Conservation (phyloP, 2,888 invertebrate species). For the Caenorhabditis macrosperma region DNA sequence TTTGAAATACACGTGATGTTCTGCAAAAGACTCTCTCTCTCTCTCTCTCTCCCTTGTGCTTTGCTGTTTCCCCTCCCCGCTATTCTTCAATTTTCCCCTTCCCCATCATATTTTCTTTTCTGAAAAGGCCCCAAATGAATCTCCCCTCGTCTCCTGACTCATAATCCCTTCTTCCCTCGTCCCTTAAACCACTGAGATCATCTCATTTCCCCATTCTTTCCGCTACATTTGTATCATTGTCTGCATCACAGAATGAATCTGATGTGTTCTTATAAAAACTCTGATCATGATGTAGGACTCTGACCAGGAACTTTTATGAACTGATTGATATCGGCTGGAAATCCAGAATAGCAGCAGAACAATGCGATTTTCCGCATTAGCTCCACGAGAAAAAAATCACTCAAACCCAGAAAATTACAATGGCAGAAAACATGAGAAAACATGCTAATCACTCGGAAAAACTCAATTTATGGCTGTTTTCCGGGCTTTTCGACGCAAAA, state of each 20-base stretch:
- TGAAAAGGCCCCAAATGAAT: slow-evolving; percentile 1
- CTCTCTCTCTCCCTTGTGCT: neutral
- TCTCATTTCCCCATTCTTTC: slow-evolving; percentile 16
- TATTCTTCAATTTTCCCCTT: neutral
- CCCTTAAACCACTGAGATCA: slow-evolving; percentile 21
- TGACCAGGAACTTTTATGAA: neutral
- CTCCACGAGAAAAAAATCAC: neutral
- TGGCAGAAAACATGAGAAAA: no score
- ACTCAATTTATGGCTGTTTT: no score
- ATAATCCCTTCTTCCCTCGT: neutral
- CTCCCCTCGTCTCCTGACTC: slow-evolving; percentile 2
- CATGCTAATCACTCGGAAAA: no score
- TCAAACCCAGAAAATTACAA: neutral
- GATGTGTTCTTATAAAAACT: neutral
- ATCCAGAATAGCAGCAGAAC: neutral
- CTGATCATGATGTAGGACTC: neutral
- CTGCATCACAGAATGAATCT: neutral
- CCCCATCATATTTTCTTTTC: neutral
- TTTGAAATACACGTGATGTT: no score
- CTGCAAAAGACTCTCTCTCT: no score
- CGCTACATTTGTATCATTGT: neutral
- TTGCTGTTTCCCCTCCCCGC: neutral
- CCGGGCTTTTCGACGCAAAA: no score
- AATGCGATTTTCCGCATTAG: no score
- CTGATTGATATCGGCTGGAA: neutral